These are phyloP conservation scores for Pontoporia blainvillei DNA, from an alignment of 2,113 vertebrate species.

Conservation along the genomic window DNA sequence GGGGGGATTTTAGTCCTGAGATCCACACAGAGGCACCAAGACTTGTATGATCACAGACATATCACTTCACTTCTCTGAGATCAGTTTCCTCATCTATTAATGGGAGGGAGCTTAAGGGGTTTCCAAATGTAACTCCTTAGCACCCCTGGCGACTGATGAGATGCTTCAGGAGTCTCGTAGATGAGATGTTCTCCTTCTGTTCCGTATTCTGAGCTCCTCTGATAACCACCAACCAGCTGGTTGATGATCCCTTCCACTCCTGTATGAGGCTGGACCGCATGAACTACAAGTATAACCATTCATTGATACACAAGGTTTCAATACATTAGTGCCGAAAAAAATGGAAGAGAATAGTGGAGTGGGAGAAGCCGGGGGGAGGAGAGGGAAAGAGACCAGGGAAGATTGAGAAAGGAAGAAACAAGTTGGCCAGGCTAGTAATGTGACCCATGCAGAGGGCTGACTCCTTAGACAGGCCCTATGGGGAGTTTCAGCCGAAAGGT, in stretches of 20 bases:
- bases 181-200: not conserved
- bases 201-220: not conserved
- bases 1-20: not conserved
- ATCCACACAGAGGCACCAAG: not conserved
- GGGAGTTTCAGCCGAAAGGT: not conserved
- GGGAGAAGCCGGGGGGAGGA: not conserved
- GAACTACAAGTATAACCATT: not conserved
- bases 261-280: not conserved
- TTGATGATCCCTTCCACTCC: not conserved
- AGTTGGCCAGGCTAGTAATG: not conserved
- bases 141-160: not conserved
- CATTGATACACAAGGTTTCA: not conserved
- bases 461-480: not conserved
- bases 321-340: not conserved
- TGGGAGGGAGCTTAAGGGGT: not conserved
- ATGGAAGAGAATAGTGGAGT: not conserved
- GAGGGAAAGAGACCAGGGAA: not conserved
- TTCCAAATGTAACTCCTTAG: not conserved
- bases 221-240: not conserved
- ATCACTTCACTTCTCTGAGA: not conserved
- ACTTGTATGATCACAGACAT: not conserved
- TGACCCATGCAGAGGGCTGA: not conserved
- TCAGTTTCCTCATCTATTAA: not conserved
- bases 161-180: not conserved
- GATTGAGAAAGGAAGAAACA: not conserved